phyloP scores from a whole-genome alignment of 2,888 invertebrate species.

The Pollenia angustigena region DNA sequence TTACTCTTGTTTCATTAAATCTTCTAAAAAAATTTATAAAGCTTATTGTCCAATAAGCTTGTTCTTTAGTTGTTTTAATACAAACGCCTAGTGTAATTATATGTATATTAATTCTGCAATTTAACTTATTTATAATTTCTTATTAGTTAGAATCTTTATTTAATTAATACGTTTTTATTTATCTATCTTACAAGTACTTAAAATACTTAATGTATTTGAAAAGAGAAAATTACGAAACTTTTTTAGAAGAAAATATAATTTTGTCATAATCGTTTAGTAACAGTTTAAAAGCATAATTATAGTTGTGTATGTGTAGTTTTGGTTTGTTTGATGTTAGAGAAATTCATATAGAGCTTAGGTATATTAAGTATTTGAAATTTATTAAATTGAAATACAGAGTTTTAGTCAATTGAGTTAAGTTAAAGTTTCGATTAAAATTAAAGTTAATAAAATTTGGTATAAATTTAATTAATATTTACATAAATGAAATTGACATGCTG shows the following conservation, averaged over 20 bases:
- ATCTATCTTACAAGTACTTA: conserved; percentile 26
- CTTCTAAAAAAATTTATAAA: no score
- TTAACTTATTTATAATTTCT: neutral
- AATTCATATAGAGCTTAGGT: conserved; percentile 8
- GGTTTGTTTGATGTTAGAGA: neutral
- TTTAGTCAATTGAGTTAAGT: conserved; percentile 38
- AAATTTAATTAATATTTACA: conserved; percentile 49
- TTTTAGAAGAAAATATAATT: neutral
- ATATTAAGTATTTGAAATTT: conserved; percentile 26
- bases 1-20: neutral
- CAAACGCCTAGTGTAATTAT: conserved; percentile 37
- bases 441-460: conserved; percentile 33
- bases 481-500: conserved; percentile 68
- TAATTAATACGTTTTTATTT: conserved; percentile 15
- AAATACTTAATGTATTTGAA: conserved; percentile 51
- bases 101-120: conserved; percentile 29
- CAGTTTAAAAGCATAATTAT: conserved; percentile 53
- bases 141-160: conserved; percentile 17
- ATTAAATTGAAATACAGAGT: conserved; percentile 47
- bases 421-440: conserved; percentile 20
- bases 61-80: no score
- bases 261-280: conserved; percentile 22
- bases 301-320: conserved; percentile 1
- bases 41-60: no score
- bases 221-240: neutral